Percentiles rank a stretch among this genome's conserved stretches.
phyloP scores from a whole-genome alignment of 2,888 invertebrate species.

The Tinea trinotella region DNA sequence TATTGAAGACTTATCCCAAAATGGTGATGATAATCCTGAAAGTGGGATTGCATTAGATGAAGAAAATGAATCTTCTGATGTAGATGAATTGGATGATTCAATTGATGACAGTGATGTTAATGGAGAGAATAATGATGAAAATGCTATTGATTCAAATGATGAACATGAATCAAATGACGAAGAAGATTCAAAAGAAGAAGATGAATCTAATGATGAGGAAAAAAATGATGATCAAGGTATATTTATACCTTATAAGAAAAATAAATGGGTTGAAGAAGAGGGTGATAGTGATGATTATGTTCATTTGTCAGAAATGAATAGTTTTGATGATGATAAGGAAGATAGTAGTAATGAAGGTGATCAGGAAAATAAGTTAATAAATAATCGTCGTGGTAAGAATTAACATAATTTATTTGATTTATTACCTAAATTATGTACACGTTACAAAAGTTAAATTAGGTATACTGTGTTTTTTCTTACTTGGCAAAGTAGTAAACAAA shows the following conservation, averaged over 20 bases:
- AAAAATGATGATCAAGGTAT: not conserved
- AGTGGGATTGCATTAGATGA: constrained; percentile 47
- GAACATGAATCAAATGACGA: constrained; percentile 17
- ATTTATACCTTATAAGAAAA: constrained; percentile 23
- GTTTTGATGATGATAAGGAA: constrained; percentile 26
- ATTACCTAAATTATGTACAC: no score
- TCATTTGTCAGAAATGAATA: constrained; percentile 52
- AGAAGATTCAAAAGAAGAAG: constrained; percentile 5
- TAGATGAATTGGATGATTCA: constrained; percentile 42
- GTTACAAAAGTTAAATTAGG: no score
- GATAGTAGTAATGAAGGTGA: constrained; percentile 32
- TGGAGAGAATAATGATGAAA: constrained; percentile 18
- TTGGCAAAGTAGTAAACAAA: no score
- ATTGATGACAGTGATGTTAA: constrained; percentile 53
- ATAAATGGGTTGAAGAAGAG: constrained; percentile 45
- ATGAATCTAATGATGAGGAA: constrained; percentile 22
- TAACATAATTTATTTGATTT: no score
- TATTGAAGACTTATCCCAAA: constrained; percentile 21
- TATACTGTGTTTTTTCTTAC: no score
- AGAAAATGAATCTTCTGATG: constrained; percentile 26
- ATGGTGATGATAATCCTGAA: constrained; percentile 49
- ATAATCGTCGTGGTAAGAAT: not conserved
- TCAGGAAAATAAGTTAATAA: constrained; percentile 2
- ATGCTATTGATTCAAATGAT: constrained; percentile 25
- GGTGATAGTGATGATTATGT: constrained; percentile 50